Base-by-base conservation (phyloP, 1,140 invertebrate genomes). In the Maconellicoccus hirsutus region DNA sequence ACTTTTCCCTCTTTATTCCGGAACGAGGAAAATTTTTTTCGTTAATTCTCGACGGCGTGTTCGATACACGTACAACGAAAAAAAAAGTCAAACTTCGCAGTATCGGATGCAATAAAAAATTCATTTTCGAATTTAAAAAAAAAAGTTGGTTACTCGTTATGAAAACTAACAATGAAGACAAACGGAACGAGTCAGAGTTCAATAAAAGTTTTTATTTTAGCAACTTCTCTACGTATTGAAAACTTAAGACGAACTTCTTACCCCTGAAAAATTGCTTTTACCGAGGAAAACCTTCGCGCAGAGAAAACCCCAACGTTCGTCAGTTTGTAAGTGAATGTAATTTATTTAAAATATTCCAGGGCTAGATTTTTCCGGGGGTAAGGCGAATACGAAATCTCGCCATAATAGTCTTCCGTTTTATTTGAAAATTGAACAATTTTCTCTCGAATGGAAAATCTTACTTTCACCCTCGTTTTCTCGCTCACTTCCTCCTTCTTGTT, bases 341-440 rank as follows among this genome's bases (percentile, higher is more conserved):
- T 66, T 66, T 66, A 66, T 66, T 66, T 66, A 66, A 66, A 66
- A 66, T 59, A 66, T 66, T 66, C 61, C 14, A 66, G 61, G 25
- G 21, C 52, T 66, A 14, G 61, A 66, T 23, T 52, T 66, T 66
- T 66, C 6, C 6, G 10, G 3, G 25, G 1, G 22, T 66, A 66
- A 66, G 25, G 2, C 61, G 61, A 66, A 66, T 66, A 25, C 22
- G 61, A 66, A 66, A 66, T 66, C 61, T 12, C 25, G 8, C 19
- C 10, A 66, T 66, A 66, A 66, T 66, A 66, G 61, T 66, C 61
- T 66, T 66, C 61, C 61, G 61, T 66, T 66, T 66, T 66, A 19
- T 66, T 66, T 66, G 61, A 66, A 66, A 66, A 66, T 66, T 66
- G 61, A 66, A 25, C 61, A 66, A 66, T 66, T 66, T 66, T 66